Percentiles rank a stretch among this genome's conserved stretches.
phyloP scores from a whole-genome alignment of 2,888 invertebrate species.

The Andrena trimmerana region DNA sequence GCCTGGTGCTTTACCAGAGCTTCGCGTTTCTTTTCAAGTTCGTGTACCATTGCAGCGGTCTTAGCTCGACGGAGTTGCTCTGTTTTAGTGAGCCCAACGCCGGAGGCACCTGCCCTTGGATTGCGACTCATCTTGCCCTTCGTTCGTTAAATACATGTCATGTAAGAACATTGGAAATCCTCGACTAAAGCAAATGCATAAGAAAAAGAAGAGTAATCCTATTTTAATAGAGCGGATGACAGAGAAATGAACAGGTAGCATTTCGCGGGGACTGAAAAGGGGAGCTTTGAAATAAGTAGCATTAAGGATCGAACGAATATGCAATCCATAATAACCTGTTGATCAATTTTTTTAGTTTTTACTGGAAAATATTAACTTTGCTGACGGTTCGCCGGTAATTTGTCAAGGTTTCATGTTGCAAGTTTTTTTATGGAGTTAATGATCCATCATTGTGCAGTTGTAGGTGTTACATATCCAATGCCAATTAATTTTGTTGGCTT shows the following conservation, averaged over 20 bases:
- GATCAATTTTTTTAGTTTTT: conserved; percentile 27
- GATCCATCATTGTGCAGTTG: conserved; percentile 9
- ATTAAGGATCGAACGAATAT: neutral
- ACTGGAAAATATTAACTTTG: conserved; percentile 27
- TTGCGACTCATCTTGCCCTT: conserved; percentile 36
- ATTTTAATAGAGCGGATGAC: neutral
- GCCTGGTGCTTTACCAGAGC: conserved; percentile 7
- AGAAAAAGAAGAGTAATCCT: neutral
- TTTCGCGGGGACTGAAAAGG: neutral
- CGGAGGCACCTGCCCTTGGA: neutral
- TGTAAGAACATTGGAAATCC: neutral
- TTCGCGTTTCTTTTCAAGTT: conserved; percentile 47
- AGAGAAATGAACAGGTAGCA: neutral
- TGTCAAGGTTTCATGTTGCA: conserved; percentile 55
- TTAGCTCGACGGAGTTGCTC: conserved; percentile 73
- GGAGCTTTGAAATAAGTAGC: neutral
- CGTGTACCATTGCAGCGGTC: conserved; percentile 67
- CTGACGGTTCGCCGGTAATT: conserved; percentile 21
- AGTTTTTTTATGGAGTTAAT: conserved; percentile 27
- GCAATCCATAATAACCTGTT: conserved; percentile 46
- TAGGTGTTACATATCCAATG: conserved; percentile 20
- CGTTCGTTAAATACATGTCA: neutral
- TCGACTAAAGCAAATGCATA: neutral
- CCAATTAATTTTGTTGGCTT: conserved; percentile 15
- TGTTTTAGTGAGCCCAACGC: conserved; percentile 66